Evolutionary conservation across 2,797 vertebrate species (phyloP), one percentile per base, ranked within the genome.

Genomic region (Arctocebus calabarensis): DNA sequence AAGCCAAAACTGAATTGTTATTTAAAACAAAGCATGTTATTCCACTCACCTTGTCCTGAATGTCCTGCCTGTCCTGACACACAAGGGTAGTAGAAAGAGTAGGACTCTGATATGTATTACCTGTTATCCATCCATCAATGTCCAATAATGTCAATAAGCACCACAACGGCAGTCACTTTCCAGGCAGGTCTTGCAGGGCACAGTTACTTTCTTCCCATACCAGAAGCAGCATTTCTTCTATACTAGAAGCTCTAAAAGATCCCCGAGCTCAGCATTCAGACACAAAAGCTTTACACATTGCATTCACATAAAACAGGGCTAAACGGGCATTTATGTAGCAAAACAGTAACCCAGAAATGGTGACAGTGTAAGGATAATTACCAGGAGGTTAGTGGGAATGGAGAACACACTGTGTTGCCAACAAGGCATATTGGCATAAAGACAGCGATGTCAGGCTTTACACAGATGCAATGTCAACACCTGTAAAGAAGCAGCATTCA

Each of bases 21-120:
- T 97, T 96, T 84, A 83, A 83, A 97, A 88, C 25, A 71, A 81
- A 61, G 70, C 96, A 94, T 66, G 73, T 66, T 94, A 91, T 93
- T 96, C 91, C 14, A 25, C 37, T 97, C 71, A 92, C 84, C 96
- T 88, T 92, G 83, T 83, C 93, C 94, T 57, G 48, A 64, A 95
- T 95, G 97, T 84, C 85, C 77, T 94, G 78, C 92, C 81, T 97
- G 93, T 90, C 89, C 91, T 89, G 95, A 93, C 7, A 29, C n/a
- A 97, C 97, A 97, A 97, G 83, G 77, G 90, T 82, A 95, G 87
- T 75, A 89, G 88, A 96, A 95, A 71, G 57, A 59, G 97, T 62
- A 81, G 84, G 90, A 88, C 32, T 14, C 93, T 91, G 88, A 84
- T 88, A 98, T 84, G 95, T 83, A 90, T 97, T 96, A 96, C 81